Evolutionary conservation across 2,888 invertebrate genomes (phyloP), one percentile per base, ranked within the genome.

Genomic region (Platycnemis pennipes): DNA sequence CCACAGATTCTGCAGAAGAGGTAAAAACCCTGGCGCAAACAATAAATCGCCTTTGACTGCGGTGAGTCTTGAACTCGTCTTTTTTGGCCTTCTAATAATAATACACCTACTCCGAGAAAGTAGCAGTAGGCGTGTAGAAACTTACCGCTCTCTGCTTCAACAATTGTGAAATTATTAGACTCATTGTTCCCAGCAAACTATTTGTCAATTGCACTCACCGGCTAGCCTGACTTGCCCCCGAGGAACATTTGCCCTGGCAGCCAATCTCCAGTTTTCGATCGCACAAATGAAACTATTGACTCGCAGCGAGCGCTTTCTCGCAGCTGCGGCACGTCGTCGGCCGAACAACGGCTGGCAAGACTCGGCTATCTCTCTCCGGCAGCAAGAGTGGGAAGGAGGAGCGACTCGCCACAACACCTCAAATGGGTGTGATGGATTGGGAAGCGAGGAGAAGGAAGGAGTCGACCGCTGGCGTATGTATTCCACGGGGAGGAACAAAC

Each of bases 261-360:
- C 11, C 37, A 77, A 77, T 77, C 77, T 77, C 37, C 77, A 37
- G 31, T 77, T 77, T 77, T 77, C 13, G 77, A 77, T 77, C 77
- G 37, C 37, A 77, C 77, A 77, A 77, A 77, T 77, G 77, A 77
- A 77, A 22, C 77, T 31, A 77, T 77, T 77, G 77, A 77, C 77
- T 37, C 13, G 37, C 77, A 37, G 13, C 49, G 11, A 77, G 13
- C 11, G 37, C 77, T 77, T 77, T n/a, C n/a, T n/a, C 8, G 63
- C 63, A 63, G 77, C 77, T 37, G 77, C 77, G 22, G 16, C 77
- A 37, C 11, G 31, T 11, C 37, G 77, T 31, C 11, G 77, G 11
- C 22, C 31, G 11, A 77, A 77, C 77, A 77, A 37, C 77, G 77
- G 37, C 13, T 16, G 37, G 77, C 77, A 77, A 77, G 37, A 31